Evolutionary conservation across 1,140 invertebrate species (phyloP), one percentile per base, ranked within the genome.

Genomic region (Caenorhabditis latens): DNA sequence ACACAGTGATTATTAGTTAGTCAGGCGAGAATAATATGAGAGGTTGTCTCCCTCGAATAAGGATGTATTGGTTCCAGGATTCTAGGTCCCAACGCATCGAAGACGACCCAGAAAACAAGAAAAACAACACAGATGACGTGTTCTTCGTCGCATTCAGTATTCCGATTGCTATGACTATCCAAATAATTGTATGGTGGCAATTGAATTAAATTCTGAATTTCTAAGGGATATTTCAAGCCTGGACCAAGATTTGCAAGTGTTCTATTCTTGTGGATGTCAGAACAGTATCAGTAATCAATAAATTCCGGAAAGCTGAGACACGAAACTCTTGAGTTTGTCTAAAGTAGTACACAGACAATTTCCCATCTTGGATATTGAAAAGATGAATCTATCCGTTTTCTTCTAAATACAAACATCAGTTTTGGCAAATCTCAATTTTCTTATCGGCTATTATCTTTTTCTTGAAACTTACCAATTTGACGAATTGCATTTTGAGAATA

Each of bases 1-100:
- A 50, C 71, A 79, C n/a, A 50, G 71, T 79, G 71, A 79, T 79
- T 79, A 79, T 50, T 79, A 79, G 46, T 79, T 79, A 50, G 71
- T 79, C 43, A 79, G 71, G 71, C 46, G 71, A 53, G 46, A 79
- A 50, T 46, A 79, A 50, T 24, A 79, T 79, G 67, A 21, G 42
- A 43, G 16, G 50, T 53, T 53, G 50, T 53, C 50, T 53, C 50
- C 32, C 32, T 32, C 32, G 32, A 13, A 13, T 19, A 4, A 58
- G 57, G n/a, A 24, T 24, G 21, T 58, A 58, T 58, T 58, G 57
- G 57, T 58, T 21, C 57, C 57, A 63, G 24, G 61, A 63, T 71
- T 71, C 65, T 19, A 43, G 65, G 16, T 71, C 42, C 65, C 6
- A 42, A 40, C 8, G 16, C n/a, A 19, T 21, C 57, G 16, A 63